Conservation (phyloP, 2,797 vertebrate species). For the Smutsia temminckii region DNA sequence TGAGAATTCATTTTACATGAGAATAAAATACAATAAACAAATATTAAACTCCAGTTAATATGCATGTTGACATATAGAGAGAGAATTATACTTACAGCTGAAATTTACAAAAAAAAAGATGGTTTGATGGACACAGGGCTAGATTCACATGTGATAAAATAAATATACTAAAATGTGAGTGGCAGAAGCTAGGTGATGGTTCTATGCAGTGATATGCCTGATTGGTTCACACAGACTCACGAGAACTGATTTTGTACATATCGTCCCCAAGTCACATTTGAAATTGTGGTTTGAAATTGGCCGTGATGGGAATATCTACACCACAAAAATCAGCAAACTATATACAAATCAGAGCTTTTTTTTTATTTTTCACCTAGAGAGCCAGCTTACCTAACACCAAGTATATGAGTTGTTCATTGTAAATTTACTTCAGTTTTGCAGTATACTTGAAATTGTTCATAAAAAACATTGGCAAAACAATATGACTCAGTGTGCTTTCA, state of each 20-base stretch:
- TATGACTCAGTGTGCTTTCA: neutral
- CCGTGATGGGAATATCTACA: neutral
- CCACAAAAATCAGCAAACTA: slow-evolving; percentile 4
- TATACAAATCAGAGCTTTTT: neutral
- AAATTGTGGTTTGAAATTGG: neutral
- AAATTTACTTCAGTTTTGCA: slow-evolving; percentile 29
- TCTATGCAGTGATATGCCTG: neutral
- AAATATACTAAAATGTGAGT: neutral
- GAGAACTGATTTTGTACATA: neutral
- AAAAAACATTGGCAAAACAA: slow-evolving; percentile 39
- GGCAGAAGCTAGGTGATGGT: neutral
- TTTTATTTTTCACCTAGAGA: neutral
- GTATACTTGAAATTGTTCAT: slow-evolving; percentile 23
- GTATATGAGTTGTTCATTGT: neutral
- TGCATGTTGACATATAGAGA: neutral
- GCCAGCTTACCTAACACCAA: neutral
- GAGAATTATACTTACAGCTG: neutral
- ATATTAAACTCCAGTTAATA: neutral
- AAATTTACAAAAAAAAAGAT: neutral
- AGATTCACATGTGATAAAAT: neutral
- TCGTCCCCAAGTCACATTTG: neutral
- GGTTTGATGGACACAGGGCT: neutral
- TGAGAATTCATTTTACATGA: slow-evolving; percentile 22
- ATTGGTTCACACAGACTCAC: neutral
- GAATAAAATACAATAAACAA: neutral